phyloP scores from a whole-genome alignment of 2,113 vertebrate species.

The Alectura lathami region DNA sequence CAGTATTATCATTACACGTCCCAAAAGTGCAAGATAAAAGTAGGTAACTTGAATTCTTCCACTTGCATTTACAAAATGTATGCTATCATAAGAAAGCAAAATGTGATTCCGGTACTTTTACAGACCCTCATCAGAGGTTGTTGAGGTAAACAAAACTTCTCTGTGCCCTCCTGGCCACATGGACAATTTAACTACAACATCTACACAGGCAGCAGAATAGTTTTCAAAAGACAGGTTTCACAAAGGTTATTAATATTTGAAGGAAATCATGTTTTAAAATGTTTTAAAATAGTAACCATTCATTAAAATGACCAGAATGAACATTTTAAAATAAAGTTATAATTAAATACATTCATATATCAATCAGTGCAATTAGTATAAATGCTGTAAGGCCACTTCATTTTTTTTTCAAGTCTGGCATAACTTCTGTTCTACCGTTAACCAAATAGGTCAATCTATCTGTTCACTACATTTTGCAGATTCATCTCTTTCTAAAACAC shows the following conservation, averaged over 20 bases:
- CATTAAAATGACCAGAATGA: constrained; percentile 11
- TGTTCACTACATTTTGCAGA: not conserved
- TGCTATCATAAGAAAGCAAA: not conserved
- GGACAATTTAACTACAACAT: constrained; percentile 1
- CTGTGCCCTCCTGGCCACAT: not conserved
- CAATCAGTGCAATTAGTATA: not conserved
- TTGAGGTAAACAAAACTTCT: not conserved
- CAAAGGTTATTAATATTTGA: not conserved
- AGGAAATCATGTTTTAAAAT: no score
- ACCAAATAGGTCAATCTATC: not conserved
- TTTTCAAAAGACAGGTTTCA: constrained; percentile 22
- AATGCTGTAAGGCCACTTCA: not conserved
- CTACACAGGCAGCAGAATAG: not conserved
- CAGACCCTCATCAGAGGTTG: not conserved
- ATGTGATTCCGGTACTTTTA: not conserved
- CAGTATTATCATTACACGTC: not conserved
- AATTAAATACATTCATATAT: not conserved
- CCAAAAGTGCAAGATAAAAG: not conserved
- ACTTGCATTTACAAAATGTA: not conserved
- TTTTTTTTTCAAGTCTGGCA: not conserved
- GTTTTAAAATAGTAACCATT: not conserved
- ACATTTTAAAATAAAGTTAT: not conserved
- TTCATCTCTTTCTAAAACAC: not conserved
- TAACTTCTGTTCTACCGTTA: not conserved
- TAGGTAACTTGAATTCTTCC: not conserved